Evolutionary conservation across 2,888 invertebrate genomes (phyloP), one percentile per base, ranked within the genome.

Genomic region (Lymantria dispar): DNA sequence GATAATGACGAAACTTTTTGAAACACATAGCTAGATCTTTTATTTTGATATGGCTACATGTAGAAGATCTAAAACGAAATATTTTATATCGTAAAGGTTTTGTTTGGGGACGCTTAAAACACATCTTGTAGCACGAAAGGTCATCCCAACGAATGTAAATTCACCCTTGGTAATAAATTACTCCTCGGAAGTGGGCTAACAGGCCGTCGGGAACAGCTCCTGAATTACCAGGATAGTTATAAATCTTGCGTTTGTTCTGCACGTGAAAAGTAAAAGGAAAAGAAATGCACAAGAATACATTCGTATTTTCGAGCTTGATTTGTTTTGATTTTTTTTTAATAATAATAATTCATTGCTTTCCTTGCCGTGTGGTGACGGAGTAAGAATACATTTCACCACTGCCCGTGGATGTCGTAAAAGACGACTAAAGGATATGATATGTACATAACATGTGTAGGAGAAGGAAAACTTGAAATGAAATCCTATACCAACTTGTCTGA

Each of bases 241-340:
- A 78, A 78, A 78, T 78, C 78, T 76, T 56, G 45, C 62, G 70
- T 66, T 74, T 74, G 66, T 73, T 69, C 71, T 64, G 54, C 53
- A 50, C 45, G 56, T 69, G 68, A 76, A 73, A 68, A 65, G 62
- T 56, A 47, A 47, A 44, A 41, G n/a, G 36, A 14, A 46, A 40
- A 50, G 12, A 46, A 45, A 39, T 49, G 40, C 45, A 50, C 36
- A 31, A 22, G 9, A 9, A 42, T 33, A 22, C 22, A 36, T 8
- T 33, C 48, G 14, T 12, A 39, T 31, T 38, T 12, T n/a, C 3
- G n/a, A 29, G 22, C 29, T 42, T n/a, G 30, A n/a, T 42, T 42
- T 29, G 42, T 22, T 22, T 22, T 22, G 22, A 22, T 60, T 64
- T 5, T 22, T 22, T 22, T 22, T 22, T 22, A 22, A 22, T n/a